Percentiles rank a stretch among this genome's conserved stretches.
Evolutionary conservation across 2,888 invertebrate species (phyloP).

Genomic region (Tetanocera ferruginea): DNA sequence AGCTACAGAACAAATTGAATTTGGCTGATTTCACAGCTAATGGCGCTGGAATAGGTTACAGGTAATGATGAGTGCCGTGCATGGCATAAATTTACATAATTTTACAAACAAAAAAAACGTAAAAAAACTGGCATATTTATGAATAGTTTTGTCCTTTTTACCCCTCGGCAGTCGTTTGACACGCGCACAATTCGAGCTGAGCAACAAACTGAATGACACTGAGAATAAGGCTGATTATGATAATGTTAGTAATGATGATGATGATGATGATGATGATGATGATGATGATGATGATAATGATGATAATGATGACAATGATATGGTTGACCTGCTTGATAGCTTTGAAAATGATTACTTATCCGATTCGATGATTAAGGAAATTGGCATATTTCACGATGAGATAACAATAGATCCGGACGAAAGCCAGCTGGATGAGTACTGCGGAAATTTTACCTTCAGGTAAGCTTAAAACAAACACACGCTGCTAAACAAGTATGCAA

Average conservation of each 20-base stretch:
- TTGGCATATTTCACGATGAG: conserved; percentile 69
- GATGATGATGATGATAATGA: conserved; percentile 18
- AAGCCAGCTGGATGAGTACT: conserved; percentile 71
- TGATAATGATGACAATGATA: conserved; percentile 26
- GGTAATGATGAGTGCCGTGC: conserved; percentile 21
- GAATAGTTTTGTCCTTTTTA: neutral
- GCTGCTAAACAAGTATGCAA: neutral
- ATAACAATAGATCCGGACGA: conserved; percentile 70
- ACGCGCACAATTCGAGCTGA: conserved; percentile 47
- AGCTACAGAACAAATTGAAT: conserved; percentile 6
- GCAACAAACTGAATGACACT: conserved; percentile 40
- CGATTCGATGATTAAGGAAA: conserved; percentile 57
- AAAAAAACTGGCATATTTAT: neutral
- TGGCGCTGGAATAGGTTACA: conserved; percentile 31
- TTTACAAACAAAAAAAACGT: too few relatives aligned
- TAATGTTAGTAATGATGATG: conserved; percentile 29
- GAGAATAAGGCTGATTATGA: conserved; percentile 28
- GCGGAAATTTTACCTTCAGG: conserved; percentile 73
- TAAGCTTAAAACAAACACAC: conserved; percentile 42
- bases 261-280: conserved; percentile 28
- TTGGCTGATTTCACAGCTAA: neutral
- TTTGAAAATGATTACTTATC: conserved; percentile 59
- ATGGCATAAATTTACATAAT: neutral
- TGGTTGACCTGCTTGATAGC: conserved; percentile 49
- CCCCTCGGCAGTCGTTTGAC: conserved; percentile 44